Conservation (phyloP, 64 coral and sea anemone species). For the Trachythela sp. region DNA sequence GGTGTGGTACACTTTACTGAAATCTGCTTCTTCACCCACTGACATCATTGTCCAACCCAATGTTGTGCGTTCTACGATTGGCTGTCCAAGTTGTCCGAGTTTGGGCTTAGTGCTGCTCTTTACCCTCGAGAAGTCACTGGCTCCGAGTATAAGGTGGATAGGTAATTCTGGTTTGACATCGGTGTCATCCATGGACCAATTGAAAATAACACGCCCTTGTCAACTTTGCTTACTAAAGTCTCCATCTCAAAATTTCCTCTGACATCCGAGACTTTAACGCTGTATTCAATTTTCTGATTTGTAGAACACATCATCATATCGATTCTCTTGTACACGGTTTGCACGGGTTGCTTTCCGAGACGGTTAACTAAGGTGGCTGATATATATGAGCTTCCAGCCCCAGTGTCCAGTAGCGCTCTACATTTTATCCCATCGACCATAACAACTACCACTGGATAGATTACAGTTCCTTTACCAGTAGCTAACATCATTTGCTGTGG, state of each 20-base stretch:
- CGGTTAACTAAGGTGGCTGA: not conserved
- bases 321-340: conserved; percentile 22
- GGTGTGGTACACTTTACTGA: too few species aligned
- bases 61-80: too few species aligned
- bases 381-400: conserved; percentile 6
- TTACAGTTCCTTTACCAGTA: not conserved
- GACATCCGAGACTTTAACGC: not conserved
- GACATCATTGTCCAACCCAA: too few species aligned
- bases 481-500: not conserved
- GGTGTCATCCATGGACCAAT: conserved; percentile 38
- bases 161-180: too few species aligned
- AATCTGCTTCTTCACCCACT: too few species aligned
- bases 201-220: conserved; percentile 26
- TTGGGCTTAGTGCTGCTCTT: too few species aligned
- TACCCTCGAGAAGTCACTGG: too few species aligned
- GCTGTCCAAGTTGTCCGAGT: too few species aligned
- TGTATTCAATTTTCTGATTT: conserved; percentile 25
- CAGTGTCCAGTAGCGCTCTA: conserved; percentile 34
- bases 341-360: not conserved
- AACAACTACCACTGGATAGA: conserved; percentile 40
- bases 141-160: too few species aligned
- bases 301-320: conserved; percentile 61
- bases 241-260: conserved; percentile 36
- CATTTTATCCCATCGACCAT: conserved; percentile 36
- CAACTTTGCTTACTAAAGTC: conserved; percentile 21